These are phyloP conservation scores for Heliconius ethilla DNA, from an alignment of 2,888 invertebrate genomes.

Conservation along the genomic window DNA sequence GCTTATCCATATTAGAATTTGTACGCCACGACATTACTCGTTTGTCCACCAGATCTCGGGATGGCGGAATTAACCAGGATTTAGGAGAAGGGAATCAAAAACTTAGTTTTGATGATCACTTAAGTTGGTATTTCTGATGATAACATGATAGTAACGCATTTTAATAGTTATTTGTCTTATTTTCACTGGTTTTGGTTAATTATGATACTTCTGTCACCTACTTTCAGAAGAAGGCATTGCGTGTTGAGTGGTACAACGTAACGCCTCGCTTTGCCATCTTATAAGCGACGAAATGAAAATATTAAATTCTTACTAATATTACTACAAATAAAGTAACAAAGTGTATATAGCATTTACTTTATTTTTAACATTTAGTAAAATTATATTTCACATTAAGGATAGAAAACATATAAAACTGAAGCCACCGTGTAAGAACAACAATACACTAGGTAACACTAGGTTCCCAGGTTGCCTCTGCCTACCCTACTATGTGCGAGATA, in stretches of 20 bases:
- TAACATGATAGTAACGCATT: no score
- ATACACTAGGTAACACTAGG: no score
- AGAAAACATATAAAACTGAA: no score
- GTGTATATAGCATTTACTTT: no score
- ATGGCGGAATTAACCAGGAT: constrained; percentile 54
- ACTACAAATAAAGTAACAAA: no score
- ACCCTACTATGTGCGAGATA: no score
- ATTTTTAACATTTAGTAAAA: no score
- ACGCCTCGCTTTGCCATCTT: not conserved
- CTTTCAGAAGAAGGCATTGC: not conserved
- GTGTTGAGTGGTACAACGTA: not conserved
- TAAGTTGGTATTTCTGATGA: constrained; percentile 28
- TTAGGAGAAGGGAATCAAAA: constrained; percentile 57
- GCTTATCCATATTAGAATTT: constrained; percentile 72
- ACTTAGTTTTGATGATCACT: constrained; percentile 50
- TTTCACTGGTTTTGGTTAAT: not conserved
- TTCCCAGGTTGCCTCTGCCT: no score
- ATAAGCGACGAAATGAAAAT: no score
- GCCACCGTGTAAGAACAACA: no score
- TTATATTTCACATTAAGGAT: no score
- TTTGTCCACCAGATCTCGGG: constrained; percentile 60
- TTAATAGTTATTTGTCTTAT: no score
- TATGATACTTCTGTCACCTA: not conserved
- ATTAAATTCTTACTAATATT: not conserved
- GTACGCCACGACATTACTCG: constrained; percentile 77